phyloP scores from a whole-genome alignment of 2,113 vertebrate species.

The Perca flavescens region DNA sequence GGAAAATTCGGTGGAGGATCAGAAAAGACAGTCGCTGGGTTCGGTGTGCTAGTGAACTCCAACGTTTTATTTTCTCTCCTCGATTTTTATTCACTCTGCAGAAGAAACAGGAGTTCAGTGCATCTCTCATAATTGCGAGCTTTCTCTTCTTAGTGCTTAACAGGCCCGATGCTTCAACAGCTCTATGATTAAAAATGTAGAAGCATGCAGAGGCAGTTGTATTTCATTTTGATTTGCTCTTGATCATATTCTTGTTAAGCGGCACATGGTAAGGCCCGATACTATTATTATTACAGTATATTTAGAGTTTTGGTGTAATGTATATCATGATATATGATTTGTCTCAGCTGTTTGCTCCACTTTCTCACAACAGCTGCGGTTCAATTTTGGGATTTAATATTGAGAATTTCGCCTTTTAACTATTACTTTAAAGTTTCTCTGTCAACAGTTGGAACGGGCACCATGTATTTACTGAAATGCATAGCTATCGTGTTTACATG shows the following conservation, averaged over 20 bases:
- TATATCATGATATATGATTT: not conserved
- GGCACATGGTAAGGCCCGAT: not conserved
- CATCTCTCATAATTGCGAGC: not conserved
- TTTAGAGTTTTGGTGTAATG: not conserved
- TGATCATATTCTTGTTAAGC: not conserved
- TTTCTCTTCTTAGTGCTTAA: not conserved
- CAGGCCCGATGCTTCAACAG: not conserved
- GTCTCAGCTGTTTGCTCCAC: not conserved
- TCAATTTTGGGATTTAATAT: not conserved
- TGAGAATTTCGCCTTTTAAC: not conserved
- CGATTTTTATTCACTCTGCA: constrained; percentile 1
- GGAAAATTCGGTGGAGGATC: constrained; percentile 13
- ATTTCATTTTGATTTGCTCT: not conserved
- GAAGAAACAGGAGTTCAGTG: not conserved
- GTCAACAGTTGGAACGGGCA: not conserved
- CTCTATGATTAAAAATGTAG: not conserved
- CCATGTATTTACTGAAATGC: not conserved
- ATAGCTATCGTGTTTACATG: not conserved
- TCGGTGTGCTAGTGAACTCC: not conserved
- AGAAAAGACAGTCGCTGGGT: not conserved
- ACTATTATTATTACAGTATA: not conserved
- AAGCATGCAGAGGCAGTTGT: not conserved
- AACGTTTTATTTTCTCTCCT: not conserved
- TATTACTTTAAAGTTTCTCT: not conserved
- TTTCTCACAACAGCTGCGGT: not conserved